phyloP scores from a whole-genome alignment of 2,888 invertebrate species.

The Rapana venosa region DNA sequence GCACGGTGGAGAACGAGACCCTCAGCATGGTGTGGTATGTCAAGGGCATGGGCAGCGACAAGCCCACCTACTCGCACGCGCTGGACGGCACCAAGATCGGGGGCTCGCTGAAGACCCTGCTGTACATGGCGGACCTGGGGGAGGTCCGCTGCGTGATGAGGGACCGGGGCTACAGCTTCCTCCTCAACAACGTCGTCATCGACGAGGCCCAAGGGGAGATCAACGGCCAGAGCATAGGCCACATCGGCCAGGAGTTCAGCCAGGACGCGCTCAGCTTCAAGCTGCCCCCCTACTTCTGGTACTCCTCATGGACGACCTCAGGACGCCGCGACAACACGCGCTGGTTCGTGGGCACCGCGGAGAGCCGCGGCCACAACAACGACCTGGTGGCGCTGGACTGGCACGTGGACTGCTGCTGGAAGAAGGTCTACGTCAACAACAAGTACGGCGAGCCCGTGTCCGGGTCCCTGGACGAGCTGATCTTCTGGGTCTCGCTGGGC shows the following conservation, averaged over 20 bases:
- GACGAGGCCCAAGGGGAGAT: constrained; percentile 20
- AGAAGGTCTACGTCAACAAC: constrained; percentile 49
- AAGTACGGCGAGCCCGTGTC: constrained; percentile 44
- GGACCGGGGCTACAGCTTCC: constrained; percentile 49
- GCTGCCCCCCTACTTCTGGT: constrained; percentile 46
- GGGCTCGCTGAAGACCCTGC: constrained; percentile 35
- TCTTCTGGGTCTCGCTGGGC: constrained; percentile 56
- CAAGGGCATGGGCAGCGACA: constrained; percentile 43
- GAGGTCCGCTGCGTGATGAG: constrained; percentile 52
- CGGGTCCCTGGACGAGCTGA: constrained; percentile 52
- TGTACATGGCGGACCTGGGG: constrained; percentile 47
- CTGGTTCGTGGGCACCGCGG: constrained; percentile 49
- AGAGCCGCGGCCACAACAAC: constrained; percentile 49
- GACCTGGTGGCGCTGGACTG: constrained; percentile 51
- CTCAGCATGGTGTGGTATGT: constrained; percentile 42
- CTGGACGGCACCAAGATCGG: constrained; percentile 46
- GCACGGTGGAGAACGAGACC: neutral
- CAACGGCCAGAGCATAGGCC: constrained; percentile 47
- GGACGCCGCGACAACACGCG: constrained; percentile 50
- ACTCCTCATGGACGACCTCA: constrained; percentile 47
- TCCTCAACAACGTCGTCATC: constrained; percentile 45
- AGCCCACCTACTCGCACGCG: constrained; percentile 45
- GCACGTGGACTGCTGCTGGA: constrained; percentile 53
- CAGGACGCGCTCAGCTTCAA: constrained; percentile 38
- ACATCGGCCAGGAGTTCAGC: constrained; percentile 47